Conservation (phyloP, 37 sponge, comb jelly and placozoan genomes). For the Spongia lamella region DNA sequence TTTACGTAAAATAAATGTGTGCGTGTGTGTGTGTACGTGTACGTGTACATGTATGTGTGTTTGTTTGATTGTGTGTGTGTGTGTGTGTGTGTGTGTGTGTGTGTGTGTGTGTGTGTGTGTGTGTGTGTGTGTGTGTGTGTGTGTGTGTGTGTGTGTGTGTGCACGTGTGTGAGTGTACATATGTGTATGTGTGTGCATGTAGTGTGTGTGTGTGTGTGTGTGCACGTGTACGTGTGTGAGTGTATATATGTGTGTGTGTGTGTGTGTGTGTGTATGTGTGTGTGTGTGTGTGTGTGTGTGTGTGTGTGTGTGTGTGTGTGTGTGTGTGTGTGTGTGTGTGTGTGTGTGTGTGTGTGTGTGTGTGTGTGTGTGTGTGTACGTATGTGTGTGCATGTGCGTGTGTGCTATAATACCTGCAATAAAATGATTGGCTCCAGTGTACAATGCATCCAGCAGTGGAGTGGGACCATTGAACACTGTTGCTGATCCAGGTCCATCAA, state of each 20-base stretch:
- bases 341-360: too few species aligned
- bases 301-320: too few species aligned
- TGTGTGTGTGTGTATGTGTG: background rate
- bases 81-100: background rate
- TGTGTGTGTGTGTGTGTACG: background rate
- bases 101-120: background rate
- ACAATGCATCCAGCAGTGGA: conserved; percentile 64
- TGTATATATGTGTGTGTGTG: background rate
- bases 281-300: background rate
- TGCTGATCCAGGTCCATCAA: conserved; percentile 70
- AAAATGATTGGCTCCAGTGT: conserved; percentile 52
- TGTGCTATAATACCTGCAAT: conserved; percentile 75
- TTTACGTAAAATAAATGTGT: background rate
- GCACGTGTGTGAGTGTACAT: too few species aligned
- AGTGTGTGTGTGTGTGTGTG: background rate
- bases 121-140: background rate
- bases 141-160: background rate
- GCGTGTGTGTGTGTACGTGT: background rate
- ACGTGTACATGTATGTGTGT: too few species aligned
- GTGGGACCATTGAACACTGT: conserved; percentile 83
- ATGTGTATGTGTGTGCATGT: background rate
- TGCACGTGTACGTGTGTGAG: background rate
- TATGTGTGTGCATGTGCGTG: background rate
- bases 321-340: background rate
- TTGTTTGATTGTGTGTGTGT: too few species aligned